Evolutionary conservation across 2,797 vertebrate genomes (phyloP).

Genomic region (Anolis apletophallus): DNA sequence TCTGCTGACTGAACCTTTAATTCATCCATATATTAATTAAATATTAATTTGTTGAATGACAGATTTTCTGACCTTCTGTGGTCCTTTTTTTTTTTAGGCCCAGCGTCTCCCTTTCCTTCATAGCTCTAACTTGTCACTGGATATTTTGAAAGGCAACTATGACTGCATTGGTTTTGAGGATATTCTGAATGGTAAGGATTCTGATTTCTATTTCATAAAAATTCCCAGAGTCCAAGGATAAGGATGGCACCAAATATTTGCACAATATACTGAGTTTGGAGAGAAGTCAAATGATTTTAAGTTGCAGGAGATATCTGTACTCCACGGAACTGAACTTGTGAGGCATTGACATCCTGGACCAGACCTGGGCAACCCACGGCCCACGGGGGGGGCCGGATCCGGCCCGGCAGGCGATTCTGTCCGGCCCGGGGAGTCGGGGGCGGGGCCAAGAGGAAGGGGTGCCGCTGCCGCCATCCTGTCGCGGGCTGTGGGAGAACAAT

Average conservation of each 20-base stretch:
- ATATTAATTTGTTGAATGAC: not conserved
- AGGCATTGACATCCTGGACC: not conserved
- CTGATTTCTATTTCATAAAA: too few relatives aligned
- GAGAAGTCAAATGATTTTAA: not conserved
- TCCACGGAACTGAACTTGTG: not conserved
- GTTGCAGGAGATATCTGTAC: not conserved
- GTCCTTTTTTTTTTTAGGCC: constrained; percentile 81
- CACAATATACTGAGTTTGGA: too few relatives aligned
- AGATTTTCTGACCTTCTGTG: constrained; percentile 9
- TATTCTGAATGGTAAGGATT: constrained; percentile 88
- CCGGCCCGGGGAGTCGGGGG: too few relatives aligned
- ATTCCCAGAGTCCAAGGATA: too few relatives aligned
- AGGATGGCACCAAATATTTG: too few relatives aligned
- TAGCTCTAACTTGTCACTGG: constrained; percentile 92
- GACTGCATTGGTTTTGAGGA: constrained; percentile 93
- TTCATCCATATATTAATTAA: too few relatives aligned
- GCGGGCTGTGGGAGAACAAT: too few relatives aligned
- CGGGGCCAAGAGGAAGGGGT: too few relatives aligned
- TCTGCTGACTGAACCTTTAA: not conserved
- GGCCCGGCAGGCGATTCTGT: too few relatives aligned
- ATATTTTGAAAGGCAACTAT: constrained; percentile 90
- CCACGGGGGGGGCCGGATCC: too few relatives aligned
- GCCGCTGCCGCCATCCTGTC: too few relatives aligned
- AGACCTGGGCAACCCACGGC: too few relatives aligned
- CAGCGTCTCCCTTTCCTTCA: constrained; percentile 94